Percentiles rank a stretch among this genome's conserved stretches.
Evolutionary conservation across 2,888 invertebrate species (phyloP).

Genomic region (Chaetogeoica ovagalla): DNA sequence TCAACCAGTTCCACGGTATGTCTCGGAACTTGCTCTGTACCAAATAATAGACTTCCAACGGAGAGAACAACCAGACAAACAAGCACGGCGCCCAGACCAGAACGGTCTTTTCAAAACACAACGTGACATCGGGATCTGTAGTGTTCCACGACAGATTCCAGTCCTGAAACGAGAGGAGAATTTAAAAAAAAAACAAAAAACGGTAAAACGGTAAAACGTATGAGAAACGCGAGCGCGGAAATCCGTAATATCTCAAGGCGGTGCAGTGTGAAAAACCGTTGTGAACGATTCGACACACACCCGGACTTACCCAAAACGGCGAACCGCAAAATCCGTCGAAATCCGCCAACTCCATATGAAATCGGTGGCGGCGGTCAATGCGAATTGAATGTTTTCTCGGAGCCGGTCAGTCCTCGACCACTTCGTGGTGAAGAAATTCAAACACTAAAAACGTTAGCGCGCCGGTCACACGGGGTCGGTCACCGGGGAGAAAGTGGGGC

Average conservation of each 20-base stretch:
- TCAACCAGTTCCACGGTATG: slow-evolving; percentile 74
- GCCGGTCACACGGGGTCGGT: too few species aligned
- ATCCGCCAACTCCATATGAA: slow-evolving; percentile 40
- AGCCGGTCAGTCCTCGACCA: too few species aligned
- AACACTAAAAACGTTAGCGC: too few species aligned
- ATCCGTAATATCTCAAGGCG: too few species aligned
- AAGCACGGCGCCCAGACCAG: slow-evolving; percentile 86
- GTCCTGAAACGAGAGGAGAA: slow-evolving; percentile 68
- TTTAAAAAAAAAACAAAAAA: background rate
- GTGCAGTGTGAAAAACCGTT: too few species aligned
- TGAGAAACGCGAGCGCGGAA: too few species aligned
- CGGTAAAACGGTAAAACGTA: too few species aligned
- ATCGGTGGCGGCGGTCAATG: background rate
- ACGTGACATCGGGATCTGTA: slow-evolving; percentile 79
- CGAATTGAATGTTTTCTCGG: too few species aligned
- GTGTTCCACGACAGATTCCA: slow-evolving; percentile 77
- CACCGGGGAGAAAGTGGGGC: too few species aligned
- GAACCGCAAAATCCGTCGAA: slow-evolving; percentile 53
- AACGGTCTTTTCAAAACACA: slow-evolving; percentile 89
- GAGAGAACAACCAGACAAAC: slow-evolving; percentile 77
- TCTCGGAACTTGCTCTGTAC: slow-evolving; percentile 74
- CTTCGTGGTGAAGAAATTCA: too few species aligned
- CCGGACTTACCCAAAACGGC: slow-evolving; percentile 53
- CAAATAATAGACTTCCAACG: slow-evolving; percentile 76
- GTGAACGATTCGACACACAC: too few species aligned